Evolutionary conservation across 2,888 invertebrate species (phyloP), one percentile per base, ranked within the genome.

Genomic region (Hoplodrina blanda): DNA sequence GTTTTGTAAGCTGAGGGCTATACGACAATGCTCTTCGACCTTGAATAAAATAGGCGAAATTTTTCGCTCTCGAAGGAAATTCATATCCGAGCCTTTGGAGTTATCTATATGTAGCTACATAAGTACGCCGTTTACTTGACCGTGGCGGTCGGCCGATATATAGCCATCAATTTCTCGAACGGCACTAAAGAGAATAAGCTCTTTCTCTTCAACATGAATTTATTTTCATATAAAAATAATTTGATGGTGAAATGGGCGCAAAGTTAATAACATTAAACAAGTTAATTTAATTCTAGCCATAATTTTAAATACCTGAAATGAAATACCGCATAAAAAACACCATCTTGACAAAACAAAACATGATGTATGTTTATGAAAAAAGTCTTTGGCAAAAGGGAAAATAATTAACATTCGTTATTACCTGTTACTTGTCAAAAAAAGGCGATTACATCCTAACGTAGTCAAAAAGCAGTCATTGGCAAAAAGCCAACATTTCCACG

Each of bases 21-120:
- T 53, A 73, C 62, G 62, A 69, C 57, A 71, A 54, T 56, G 52
- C 19, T 57, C 46, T 56, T 20, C 46, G 66, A 71, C 74, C 75
- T 75, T 73, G 78, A 64, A 62, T 70, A 69, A 76, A 76, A 73
- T 69, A 76, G 65, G 67, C 53, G 53, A 64, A 60, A 61, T 62
- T 66, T 71, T 74, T 66, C 55, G 55, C 53, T 69, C 11, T 54
- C 64, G 19, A 33, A 69, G 46, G 66, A 56, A 63, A 68, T 59
- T 80, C 65, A 68, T 76, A 80, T 63, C 53, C 63, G 44, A 64
- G 19, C 53, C 53, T 69, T 62, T 17, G 30, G 41, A 69, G 59
- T 62, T 62, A 66, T 77, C 56, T 53, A 56, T 68, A 49, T 19
- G 19, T 61, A 68, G 30, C 37, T 66, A 54, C 44, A 17, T 56